These are phyloP conservation scores for Pemphredon lugubris DNA, from an alignment of 2,888 invertebrate species.

Conservation along the genomic window DNA sequence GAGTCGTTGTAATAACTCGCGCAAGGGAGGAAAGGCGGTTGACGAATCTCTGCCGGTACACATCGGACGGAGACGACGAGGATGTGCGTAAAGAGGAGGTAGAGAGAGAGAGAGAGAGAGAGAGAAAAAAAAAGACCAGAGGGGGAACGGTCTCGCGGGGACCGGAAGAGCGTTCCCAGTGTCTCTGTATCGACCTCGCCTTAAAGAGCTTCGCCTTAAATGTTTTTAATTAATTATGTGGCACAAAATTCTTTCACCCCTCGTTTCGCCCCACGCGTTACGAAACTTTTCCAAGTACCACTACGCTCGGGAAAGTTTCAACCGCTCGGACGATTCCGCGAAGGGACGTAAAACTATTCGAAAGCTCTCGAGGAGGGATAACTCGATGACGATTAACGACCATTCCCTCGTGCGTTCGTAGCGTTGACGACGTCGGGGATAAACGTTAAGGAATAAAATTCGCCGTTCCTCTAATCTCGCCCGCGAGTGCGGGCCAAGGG, in stretches of 20 bases:
- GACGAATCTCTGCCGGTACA: conserved; percentile 4
- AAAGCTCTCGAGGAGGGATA: too few species aligned
- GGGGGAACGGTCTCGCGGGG: background rate
- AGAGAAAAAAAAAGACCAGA: conserved; percentile 3
- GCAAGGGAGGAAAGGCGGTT: conserved; percentile 28
- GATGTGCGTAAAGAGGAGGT: background rate
- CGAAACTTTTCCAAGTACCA: too few species aligned
- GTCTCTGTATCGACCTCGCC: conserved; percentile 33
- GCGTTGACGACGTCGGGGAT: too few species aligned
- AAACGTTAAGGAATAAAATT: too few species aligned
- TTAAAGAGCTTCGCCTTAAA: conserved; percentile 34
- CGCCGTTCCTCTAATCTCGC: too few species aligned
- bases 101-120: background rate
- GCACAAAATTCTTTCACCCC: background rate
- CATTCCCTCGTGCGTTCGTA: too few species aligned
- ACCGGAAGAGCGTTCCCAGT: conserved; percentile 12
- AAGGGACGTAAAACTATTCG: too few species aligned
- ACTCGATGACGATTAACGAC: too few species aligned
- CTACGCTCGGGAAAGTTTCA: too few species aligned
- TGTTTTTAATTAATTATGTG: conserved; percentile 56
- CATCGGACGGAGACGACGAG: conserved; percentile 13
- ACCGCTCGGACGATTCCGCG: too few species aligned
- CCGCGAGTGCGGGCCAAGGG: too few species aligned
- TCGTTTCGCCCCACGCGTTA: background rate
- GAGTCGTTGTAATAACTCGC: conserved; percentile 71